Conservation (phyloP, 35 echinoderm and acorn worm genomes). For the Stichopus chloronotus region DNA sequence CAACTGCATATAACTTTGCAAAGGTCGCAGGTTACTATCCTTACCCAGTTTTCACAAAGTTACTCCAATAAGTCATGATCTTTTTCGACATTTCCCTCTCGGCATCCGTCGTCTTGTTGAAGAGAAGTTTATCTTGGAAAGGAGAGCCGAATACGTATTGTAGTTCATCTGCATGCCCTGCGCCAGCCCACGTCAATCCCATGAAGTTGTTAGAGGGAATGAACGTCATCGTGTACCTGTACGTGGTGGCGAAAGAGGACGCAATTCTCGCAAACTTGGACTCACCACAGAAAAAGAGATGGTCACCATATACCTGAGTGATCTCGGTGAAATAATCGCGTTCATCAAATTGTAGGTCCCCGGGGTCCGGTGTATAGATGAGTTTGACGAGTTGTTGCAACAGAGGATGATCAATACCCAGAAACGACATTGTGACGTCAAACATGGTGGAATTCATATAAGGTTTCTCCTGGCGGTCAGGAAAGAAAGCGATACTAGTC, state of each 20-base stretch:
- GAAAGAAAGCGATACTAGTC: not conserved
- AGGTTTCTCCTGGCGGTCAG: not conserved
- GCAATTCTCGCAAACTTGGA: conserved; percentile 15
- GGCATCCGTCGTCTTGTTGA: not conserved
- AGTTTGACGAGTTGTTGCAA: not conserved
- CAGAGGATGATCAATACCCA: not conserved
- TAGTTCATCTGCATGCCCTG: not conserved
- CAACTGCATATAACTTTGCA: no score
- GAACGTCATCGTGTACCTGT: not conserved
- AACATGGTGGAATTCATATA: not conserved
- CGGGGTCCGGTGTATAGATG: not conserved
- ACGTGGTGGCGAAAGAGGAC: not conserved
- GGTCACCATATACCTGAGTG: not conserved
- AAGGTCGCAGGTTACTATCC: no score
- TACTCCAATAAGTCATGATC: conserved; percentile 10
- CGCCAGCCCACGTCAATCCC: not conserved
- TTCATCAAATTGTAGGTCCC: not conserved
- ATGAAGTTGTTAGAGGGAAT: not conserved
- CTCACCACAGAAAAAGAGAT: not conserved
- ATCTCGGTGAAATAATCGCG: not conserved
- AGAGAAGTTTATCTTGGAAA: not conserved
- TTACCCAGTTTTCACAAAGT: conserved; percentile 11
- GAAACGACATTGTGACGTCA: not conserved
- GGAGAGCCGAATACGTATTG: not conserved
- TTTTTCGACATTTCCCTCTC: not conserved